Base-by-base conservation (phyloP, 2,797 vertebrate species). In the Bradypodion ventrale region DNA sequence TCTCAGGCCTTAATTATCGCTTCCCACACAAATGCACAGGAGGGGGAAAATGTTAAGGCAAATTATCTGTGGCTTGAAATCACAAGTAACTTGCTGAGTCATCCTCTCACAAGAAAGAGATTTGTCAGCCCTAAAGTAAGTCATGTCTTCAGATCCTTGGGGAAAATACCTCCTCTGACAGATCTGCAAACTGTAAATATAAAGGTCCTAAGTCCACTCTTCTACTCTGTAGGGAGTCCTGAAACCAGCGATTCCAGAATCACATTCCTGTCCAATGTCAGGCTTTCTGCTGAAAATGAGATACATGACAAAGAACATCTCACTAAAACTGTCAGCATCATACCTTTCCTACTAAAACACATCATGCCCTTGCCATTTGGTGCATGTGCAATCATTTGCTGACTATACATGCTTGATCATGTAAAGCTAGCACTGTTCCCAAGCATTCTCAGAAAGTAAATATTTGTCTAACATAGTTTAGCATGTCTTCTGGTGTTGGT, bases 1-100 rank as follows among this genome's bases (percentile, higher is more conserved):
- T 92, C 83, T 25, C 80, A 82, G 85, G 81, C 62, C 85, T 85
- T 87, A 87, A 87, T 93, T 80, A 82, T 91, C 75, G 3, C 0
- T n/a, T 89, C 87, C 80, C 37, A 85, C 56, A 80, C 23, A 60
- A 87, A 87, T 83, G 83, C 87, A 74, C 23, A 88, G 74, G 80
- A 87, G 12, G 19, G 63, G 60, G 89, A 84, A 90, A 79, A 87
- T 83, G 19, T 88, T 35, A 56, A 42, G 68, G 66, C 27, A 82
- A 89, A 91, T 91, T 74, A 60, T 65, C 42, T 62, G 5, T 86
- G 70, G 76, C 79, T 83, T 3, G 32, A 70, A 81, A 0, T 80
- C 62, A 35, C 32, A 87, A 73, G 78, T 78, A 46, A 76, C 1
- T 0, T 52, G 69, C 87, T 89, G 89, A 78, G 83, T 90, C 89